Percentiles rank a stretch among this genome's conserved stretches.
These are phyloP conservation scores for Grantiella picta DNA, from an alignment of 2,113 vertebrate genomes.

Conservation along the genomic window DNA sequence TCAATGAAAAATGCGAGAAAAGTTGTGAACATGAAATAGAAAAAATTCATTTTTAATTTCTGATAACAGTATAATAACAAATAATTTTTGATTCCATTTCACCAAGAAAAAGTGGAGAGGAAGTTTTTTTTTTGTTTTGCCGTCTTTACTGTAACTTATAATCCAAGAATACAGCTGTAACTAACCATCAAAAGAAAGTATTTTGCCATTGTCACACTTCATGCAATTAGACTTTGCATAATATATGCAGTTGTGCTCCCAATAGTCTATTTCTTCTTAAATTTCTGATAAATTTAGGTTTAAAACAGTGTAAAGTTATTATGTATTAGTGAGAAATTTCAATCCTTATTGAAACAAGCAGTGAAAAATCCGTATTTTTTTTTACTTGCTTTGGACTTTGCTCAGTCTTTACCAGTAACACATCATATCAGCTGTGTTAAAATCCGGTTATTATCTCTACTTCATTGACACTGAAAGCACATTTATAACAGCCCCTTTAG, in stretches of 20 bases:
- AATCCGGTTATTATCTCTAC: not conserved
- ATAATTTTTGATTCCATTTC: not conserved
- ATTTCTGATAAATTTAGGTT: not conserved
- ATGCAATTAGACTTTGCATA: not conserved
- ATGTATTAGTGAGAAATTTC: not conserved
- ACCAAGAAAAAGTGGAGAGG: not conserved
- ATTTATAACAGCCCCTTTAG: not conserved
- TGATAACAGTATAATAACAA: too few species aligned
- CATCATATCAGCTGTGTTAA: not conserved
- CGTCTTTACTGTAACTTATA: constrained; percentile 29
- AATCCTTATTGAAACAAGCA: not conserved
- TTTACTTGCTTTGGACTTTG: not conserved
- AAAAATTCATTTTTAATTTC: constrained; percentile 16
- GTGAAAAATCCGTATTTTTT: not conserved
- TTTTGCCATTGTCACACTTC: not conserved
- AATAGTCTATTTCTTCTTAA: not conserved
- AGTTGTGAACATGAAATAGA: not conserved
- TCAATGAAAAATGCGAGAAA: not conserved
- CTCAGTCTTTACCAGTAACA: not conserved
- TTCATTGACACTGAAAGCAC: not conserved
- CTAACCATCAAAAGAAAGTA: not conserved
- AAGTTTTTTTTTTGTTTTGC: not conserved
- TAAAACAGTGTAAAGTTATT: not conserved
- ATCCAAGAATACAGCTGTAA: constrained; percentile 30
- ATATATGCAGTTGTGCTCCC: not conserved